Evolutionary conservation across 2,888 invertebrate species (phyloP).

Genomic region (Pemphredon lugubris): DNA sequence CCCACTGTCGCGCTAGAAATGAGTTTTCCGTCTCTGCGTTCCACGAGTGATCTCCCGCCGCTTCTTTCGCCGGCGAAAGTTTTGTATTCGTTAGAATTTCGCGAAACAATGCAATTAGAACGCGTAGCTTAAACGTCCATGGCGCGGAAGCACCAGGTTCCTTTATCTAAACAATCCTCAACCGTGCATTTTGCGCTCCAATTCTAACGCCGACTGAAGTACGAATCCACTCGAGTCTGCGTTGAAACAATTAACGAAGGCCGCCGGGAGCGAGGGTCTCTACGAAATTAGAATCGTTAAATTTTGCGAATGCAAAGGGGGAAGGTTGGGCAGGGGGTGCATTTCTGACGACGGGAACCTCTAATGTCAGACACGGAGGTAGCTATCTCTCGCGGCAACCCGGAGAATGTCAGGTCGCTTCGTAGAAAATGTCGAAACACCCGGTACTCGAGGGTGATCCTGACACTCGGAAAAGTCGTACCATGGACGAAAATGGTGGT

Average conservation of each 20-base stretch:
- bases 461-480: constrained; percentile 25
- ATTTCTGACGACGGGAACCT: constrained; percentile 8
- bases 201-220: constrained; percentile 44
- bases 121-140: constrained; percentile 52
- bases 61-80: neutral
- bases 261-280: constrained; percentile 36
- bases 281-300: constrained; percentile 58
- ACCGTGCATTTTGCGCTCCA: constrained; percentile 54
- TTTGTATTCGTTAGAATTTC: constrained; percentile 19
- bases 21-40: too few relatives aligned
- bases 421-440: constrained; percentile 12
- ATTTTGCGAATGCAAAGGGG: constrained; percentile 32
- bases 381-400: neutral
- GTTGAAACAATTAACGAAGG: constrained; percentile 62
- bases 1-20: too few relatives aligned
- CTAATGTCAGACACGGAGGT: constrained; percentile 12
- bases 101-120: constrained; percentile 30
- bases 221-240: constrained; percentile 53
- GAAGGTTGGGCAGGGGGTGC: constrained; percentile 17
- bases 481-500: neutral
- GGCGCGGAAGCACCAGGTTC: constrained; percentile 40
- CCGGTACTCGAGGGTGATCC: constrained; percentile 10
- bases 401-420: constrained; percentile 12
- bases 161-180: constrained; percentile 59
- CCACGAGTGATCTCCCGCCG: too few relatives aligned